Base-by-base conservation (phyloP, 2,113 vertebrate species). In the human region DNA sequence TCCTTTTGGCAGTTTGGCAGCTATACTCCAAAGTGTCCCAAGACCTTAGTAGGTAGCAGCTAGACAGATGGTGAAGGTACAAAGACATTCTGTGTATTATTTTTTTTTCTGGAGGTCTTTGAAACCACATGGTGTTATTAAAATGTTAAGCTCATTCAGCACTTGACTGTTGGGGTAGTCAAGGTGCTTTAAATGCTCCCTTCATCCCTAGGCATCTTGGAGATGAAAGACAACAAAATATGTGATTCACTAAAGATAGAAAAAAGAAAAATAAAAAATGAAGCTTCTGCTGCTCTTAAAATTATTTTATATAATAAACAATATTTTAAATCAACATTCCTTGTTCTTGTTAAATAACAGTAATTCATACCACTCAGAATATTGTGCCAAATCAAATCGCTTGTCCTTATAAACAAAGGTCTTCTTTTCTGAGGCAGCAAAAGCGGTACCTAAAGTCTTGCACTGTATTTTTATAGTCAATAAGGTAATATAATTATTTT, bases 11-110 rank as follows among this genome's bases (percentile, higher is more conserved):
- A 97, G 75, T 72, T 81, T 97, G 96, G 96, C 88, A 96, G 91
- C 76, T 96, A 27, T 30, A 84, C 64, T 43, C 96, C 92, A 96
- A 97, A 97, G 95, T 84, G 94, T 97, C 97, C 94, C 94, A 88
- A 94, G 80, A 96, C 94, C 90, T 96, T 68, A 82, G 89, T 52
- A 96, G 87, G 84, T 88, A 90, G 90, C 84, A 95, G 38, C 83
- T 55, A 96, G 76, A 98, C 96, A 98, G 98, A 97, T 96, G 96
- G 95, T 94, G 93, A 97, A 94, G 83, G 75, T 89, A 94, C 83
- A 97, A 87, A 96, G 92, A 93, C 27, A 72, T 80, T 68, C 57
- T 92, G 70, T 43, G 73, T 68, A 14, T 75, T 83, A 30, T 50
- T 75, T 79, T 89, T 73, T 89, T 30, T 20, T 27, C 75, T 89